Conservation (phyloP, 2,113 vertebrate genomes). For the Oncorhynchus mykiss region DNA sequence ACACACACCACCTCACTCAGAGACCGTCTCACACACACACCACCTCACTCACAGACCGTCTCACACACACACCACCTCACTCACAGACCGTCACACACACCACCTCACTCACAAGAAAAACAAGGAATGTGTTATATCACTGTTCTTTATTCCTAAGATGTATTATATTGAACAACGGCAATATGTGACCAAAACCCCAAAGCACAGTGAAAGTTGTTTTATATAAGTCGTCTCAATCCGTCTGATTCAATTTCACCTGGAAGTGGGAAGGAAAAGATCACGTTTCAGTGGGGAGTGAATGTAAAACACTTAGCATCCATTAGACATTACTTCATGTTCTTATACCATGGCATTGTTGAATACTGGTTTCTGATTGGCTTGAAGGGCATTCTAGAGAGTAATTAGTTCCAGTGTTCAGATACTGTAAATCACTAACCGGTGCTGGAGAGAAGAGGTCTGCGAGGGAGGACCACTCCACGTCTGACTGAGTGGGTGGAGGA, state of each 20-base stretch:
- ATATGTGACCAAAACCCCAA: neutral
- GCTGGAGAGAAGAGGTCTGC: neutral
- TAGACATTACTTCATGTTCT: too few species aligned
- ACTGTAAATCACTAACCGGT: neutral
- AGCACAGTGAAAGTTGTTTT: too few species aligned
- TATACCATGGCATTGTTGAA: too few species aligned
- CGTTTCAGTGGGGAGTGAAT: neutral
- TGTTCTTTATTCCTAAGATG: neutral
- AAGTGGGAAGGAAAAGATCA: neutral
- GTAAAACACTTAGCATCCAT: too few species aligned
- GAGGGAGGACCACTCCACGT: constrained; percentile 50
- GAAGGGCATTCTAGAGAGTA: too few species aligned
- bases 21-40: too few species aligned
- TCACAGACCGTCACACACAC: neutral
- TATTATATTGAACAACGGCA: neutral
- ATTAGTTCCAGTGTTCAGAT: neutral
- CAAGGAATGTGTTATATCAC: neutral
- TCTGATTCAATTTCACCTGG: neutral
- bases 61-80: neutral
- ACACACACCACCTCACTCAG: too few species aligned
- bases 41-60: too few species aligned
- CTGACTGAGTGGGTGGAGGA: constrained; percentile 35
- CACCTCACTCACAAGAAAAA: neutral
- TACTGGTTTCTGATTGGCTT: too few species aligned
- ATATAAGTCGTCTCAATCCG: too few species aligned